phyloP scores from a whole-genome alignment of 92 coral and sea anemone species.

The Epizoanthus rinbou region DNA sequence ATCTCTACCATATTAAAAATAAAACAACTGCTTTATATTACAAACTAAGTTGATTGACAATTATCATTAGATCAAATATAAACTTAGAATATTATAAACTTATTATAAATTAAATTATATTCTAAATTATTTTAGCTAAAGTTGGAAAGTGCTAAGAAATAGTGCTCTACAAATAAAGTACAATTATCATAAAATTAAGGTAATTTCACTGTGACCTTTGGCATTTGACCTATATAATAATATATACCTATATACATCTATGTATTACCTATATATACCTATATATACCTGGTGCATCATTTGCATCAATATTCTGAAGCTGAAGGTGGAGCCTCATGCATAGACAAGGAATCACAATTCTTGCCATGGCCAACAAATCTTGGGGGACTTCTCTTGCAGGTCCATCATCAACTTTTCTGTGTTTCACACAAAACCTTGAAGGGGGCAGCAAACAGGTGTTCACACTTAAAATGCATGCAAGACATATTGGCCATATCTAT shows the following conservation, averaged over 20 bases:
- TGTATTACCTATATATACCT: no score
- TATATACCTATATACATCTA: no score
- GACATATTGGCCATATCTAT: no score
- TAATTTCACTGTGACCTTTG: background rate
- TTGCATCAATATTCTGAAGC: conserved; percentile 64
- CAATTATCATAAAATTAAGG: background rate
- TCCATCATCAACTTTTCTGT: conserved; percentile 66
- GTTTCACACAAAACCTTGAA: conserved; percentile 86
- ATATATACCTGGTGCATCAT: conserved; percentile 50
- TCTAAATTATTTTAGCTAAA: no score
- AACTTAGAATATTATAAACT: no score
- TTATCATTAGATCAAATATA: no score
- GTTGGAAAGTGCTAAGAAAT: no score
- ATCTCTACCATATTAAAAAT: no score
- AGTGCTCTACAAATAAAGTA: no score
- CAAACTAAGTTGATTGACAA: no score
- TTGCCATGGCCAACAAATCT: conserved; percentile 79
- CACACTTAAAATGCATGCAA: background rate
- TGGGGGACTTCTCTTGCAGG: conserved; percentile 69
- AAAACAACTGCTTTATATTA: no score
- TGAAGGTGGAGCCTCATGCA: conserved; percentile 80
- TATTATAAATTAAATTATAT: no score
- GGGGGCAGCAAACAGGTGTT: background rate
- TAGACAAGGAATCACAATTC: conserved; percentile 82
- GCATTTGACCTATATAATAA: background rate